Evolutionary conservation across 2,797 vertebrate species (phyloP).

Genomic region (Cryptoblepharus egeriae): DNA sequence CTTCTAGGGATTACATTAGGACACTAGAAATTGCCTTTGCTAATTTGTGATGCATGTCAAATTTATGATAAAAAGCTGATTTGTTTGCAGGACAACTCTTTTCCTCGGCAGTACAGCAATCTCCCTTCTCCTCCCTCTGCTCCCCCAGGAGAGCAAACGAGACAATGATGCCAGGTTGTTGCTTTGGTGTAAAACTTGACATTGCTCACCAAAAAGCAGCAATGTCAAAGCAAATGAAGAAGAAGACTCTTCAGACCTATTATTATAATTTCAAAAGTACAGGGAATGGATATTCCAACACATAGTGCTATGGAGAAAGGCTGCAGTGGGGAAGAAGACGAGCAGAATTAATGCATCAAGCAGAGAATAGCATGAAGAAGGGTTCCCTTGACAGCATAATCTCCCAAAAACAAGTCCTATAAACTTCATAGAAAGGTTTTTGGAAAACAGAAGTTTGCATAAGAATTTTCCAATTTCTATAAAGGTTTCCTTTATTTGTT

Average conservation of each 20-base stretch:
- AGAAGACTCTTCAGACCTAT: not conserved
- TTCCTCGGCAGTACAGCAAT: constrained; percentile 22
- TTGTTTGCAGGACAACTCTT: constrained; percentile 68
- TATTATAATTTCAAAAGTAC: not conserved
- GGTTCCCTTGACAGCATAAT: not conserved
- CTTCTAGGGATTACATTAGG: constrained; percentile 82
- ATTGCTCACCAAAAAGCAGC: not conserved
- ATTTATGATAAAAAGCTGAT: constrained; percentile 71
- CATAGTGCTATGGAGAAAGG: not conserved
- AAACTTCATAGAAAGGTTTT: not conserved
- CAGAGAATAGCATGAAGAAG: not conserved
- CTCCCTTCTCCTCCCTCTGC: constrained; percentile 18
- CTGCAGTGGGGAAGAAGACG: not conserved
- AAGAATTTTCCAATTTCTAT: not conserved
- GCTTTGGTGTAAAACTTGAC: constrained; percentile 15
- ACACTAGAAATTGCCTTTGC: constrained; percentile 73
- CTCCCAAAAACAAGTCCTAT: not conserved
- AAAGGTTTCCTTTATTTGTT: not conserved
- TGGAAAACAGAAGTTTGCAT: not conserved
- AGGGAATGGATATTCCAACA: not conserved
- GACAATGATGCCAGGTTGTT: not conserved
- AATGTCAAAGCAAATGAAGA: not conserved
- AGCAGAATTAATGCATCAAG: not conserved
- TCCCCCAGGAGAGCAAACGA: not conserved
- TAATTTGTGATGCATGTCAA: constrained; percentile 74